Evolutionary conservation across 1,140 invertebrate species (phyloP), one percentile per base, ranked within the genome.

Genomic region (Achatina immaculata): DNA sequence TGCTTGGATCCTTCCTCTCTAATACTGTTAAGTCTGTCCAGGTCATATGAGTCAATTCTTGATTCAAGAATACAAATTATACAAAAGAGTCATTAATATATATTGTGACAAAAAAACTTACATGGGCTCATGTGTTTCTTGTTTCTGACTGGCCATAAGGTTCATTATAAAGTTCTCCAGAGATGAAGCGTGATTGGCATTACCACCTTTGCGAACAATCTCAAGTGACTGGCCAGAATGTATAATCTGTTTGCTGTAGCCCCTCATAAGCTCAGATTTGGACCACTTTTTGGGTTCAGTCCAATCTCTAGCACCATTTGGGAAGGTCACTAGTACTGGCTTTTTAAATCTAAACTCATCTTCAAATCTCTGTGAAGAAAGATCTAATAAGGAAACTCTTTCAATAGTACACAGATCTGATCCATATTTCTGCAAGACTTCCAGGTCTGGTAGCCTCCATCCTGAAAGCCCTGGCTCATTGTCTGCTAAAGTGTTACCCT

Each of bases 181-280:
- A 0, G 86, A 85, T 11, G 85, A 85, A 31, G 81, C 71, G 0
- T 85, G 38, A 75, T 89, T 80, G n/a, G 88, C 88, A 65, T 86
- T 86, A 19, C 89, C 89, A 4, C 89, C 89, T n/a, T 80, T 78
- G 7, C 88, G 83, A 0, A 90, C 88, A 51, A 90, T 89, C 68
- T 90, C 89, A 24, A 84, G 55, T 3, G 88, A 85, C 40, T 85
- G 86, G 21, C 89, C 89, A n/a, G 85, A 85, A 34, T 78, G 58
- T 11, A 90, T 73, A 9, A 48, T 77, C 88, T 86, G 87, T 36
- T 88, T 42, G 36, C 88, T 87, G 80, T 90, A 90, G 21, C 82
- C 79, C 43, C 72, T 77, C 55, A 82, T 86, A n/a, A 90, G 77
- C 34, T 77, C 81, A 7, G 75, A 21, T 24, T 86, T 28, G 1